These are phyloP conservation scores for Esox lucius DNA, from an alignment of 2,797 vertebrate species.

Conservation along the genomic window DNA sequence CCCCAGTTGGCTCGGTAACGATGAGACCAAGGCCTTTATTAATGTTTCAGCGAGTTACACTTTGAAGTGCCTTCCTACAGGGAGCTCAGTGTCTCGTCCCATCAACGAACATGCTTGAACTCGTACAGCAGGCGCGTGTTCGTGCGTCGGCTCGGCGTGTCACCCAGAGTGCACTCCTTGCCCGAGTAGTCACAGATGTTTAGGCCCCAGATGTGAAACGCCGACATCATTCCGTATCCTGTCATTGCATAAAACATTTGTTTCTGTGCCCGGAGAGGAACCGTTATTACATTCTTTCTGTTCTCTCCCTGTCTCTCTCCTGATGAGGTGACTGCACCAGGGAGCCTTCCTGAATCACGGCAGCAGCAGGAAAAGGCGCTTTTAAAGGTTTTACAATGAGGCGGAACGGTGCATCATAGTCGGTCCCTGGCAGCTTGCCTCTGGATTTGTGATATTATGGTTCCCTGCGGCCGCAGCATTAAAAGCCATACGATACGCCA, in stretches of 20 bases:
- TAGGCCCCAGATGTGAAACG: conserved; percentile 12
- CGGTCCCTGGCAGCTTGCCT: neutral
- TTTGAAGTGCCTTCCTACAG: neutral
- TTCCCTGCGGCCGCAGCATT: neutral
- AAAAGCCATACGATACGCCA: neutral
- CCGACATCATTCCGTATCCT: conserved; percentile 9
- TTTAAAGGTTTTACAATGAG: neutral
- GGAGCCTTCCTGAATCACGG: neutral
- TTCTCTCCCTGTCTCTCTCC: neutral
- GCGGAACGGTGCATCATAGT: conserved; percentile 4
- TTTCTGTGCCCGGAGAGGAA: neutral
- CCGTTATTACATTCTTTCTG: neutral
- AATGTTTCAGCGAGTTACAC: neutral
- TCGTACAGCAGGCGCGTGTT: neutral
- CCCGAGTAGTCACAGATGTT: neutral
- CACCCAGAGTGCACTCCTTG: neutral
- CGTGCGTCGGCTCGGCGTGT: neutral
- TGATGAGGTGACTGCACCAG: neutral
- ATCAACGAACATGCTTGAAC: neutral
- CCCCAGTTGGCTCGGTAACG: neutral
- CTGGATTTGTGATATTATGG: neutral
- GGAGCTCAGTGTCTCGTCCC: neutral
- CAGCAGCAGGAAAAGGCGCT: neutral
- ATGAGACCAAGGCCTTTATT: neutral
- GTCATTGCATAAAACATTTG: conserved; percentile 1